Base-by-base conservation (phyloP, 2,888 invertebrate species). In the Oasisia sp. region DNA sequence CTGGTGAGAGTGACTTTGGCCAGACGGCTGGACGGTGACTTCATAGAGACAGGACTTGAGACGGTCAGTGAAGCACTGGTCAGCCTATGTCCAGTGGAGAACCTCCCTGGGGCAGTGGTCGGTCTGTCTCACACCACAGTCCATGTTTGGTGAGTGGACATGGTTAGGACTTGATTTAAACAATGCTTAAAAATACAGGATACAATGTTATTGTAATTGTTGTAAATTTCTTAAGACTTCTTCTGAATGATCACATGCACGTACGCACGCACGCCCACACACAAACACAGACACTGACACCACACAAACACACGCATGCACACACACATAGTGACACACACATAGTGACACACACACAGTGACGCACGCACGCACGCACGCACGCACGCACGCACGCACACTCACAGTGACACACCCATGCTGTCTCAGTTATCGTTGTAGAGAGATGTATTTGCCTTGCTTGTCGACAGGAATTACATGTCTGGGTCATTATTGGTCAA, bases 41-140 rank as follows among this genome's bases (percentile, higher is more conserved):
- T 74, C 74, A 27, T 27, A 7, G 74, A 74, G 27, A 74, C 74
- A 27, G 27, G 7, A 5, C n/a, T 74, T 74, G 27, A 74, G n/a
- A 27, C 74, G 5, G n/a, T 74, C 74, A 74, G 74, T 74, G 74
- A 74, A 0, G n/a, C 27, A 74, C 74, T 74, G 74, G 74, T 74
- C 74, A 74, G 74, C 27, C 74, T 74, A 7, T n/a, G 8, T 19
- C 74, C 74, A 74, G 74, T 74, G 74, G 74, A 74, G 27, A 74
- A 74, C 74, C 74, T 74, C 5, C 74, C 14, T 27, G 74, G n/a
- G 74, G 74, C 74, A 27, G 74, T 74, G 74, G 74, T 27, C 19
- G 74, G 74, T n/a, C 27, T 74, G n/a, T 74, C 74, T 74, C 74
- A 74, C 74, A 74, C 74, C 74, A 74, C 74, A 27, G 74, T 74